These are phyloP conservation scores for Poicephalus gulielmi DNA, from an alignment of 2,113 vertebrate genomes.

Conservation along the genomic window DNA sequence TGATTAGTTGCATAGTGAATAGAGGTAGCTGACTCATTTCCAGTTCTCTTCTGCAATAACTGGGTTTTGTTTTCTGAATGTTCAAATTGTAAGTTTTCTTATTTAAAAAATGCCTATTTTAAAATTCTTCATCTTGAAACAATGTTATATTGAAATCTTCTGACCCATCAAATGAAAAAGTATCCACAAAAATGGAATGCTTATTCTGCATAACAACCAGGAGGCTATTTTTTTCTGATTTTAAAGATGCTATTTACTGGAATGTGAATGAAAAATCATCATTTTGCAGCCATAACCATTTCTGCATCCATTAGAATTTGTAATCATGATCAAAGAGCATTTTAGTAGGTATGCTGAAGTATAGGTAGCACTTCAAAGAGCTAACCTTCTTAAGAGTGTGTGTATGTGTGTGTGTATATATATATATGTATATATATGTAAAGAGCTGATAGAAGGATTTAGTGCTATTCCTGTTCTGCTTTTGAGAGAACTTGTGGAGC, in stretches of 20 bases:
- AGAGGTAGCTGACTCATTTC: conserved; percentile 13
- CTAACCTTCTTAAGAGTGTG: not conserved
- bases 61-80: not conserved
- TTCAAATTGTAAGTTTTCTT: not conserved
- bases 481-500: not conserved
- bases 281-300: not conserved
- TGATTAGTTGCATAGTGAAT: not conserved
- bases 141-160: not conserved
- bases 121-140: not conserved
- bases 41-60: not conserved
- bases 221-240: not conserved
- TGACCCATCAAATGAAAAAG: not conserved
- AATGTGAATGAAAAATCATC: not conserved
- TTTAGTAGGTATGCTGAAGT: not conserved
- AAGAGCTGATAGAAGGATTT: not conserved
- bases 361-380: not conserved
- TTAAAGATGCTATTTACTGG: not conserved
- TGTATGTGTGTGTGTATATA: not conserved
- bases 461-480: not conserved
- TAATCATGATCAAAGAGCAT: not conserved
- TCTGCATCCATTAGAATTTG: not conserved
- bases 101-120: not conserved
- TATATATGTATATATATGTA: not conserved
- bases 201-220: not conserved
- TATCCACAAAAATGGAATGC: not conserved